Evolutionary conservation across 2,888 invertebrate genomes (phyloP), one percentile per base, ranked within the genome.

Genomic region (Polydrusus cervinus): DNA sequence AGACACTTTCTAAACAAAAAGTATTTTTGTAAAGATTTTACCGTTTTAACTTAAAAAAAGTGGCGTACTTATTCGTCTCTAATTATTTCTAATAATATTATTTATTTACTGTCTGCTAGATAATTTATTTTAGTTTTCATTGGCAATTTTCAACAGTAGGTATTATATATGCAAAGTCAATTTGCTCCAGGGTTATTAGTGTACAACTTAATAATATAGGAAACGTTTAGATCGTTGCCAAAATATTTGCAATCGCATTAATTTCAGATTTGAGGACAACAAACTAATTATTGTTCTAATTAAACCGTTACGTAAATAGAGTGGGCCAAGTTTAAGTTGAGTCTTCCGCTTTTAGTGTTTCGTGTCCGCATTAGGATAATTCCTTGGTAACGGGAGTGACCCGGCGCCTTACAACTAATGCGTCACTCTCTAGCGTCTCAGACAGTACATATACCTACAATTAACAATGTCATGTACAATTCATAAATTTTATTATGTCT

Each of bases 161-260:
- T 40, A 43, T 5, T 40, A 25, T 25, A 25, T 8, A 40, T 11
- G 10, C 10, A 14, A 2, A 20, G 9, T 51, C 18, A 51, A 51
- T 20, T 51, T 11, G 13, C 43, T 55, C 8, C 14, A 30, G 38
- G 14, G 25, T 69, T 57, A 69, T 18, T 57, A 45, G 40, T 60
- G 16, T 45, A 64, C 10, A 30, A 14, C 8, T 65, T 65, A 43
- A 43, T 43, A 43, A 43, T 43, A 43, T 43, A n/a, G 5, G 43
- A 43, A 43, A 5, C n/a, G 43, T 43, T 43, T n/a, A 9, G 30
- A 47, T 30, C 34, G 30, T 34, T 49, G 30, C 20, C 65, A 65
- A 65, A 45, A 49, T 14, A 43, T 49, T 47, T 25, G 13, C 18
- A 1, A 47, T 65, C n/a, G 45, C 25, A 53, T 25, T 18, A 8